Evolutionary conservation across 2,113 vertebrate genomes (phyloP).

Genomic region (Chinchilla lanigera): DNA sequence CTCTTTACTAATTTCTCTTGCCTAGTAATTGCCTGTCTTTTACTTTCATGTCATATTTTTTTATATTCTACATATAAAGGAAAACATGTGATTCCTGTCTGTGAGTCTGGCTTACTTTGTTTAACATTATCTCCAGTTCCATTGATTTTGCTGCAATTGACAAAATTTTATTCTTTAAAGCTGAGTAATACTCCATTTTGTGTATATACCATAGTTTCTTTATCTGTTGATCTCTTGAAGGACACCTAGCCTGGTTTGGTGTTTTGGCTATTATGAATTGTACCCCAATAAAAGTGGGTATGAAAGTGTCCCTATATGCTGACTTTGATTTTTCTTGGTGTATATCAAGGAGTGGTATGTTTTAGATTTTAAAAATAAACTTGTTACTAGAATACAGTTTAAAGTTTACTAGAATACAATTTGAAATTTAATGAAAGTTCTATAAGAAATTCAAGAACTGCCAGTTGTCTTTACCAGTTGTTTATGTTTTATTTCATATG

Average conservation of each 20-base stretch:
- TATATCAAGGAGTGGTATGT: not conserved
- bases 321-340: not conserved
- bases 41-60: not conserved
- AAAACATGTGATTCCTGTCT: not conserved
- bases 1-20: not conserved
- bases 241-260: not conserved
- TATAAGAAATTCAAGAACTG: not conserved
- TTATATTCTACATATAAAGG: not conserved
- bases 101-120: not conserved
- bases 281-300: not conserved
- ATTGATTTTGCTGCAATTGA: not conserved
- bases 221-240: not conserved
- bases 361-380: not conserved
- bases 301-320: not conserved
- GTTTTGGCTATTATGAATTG: not conserved
- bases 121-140: not conserved
- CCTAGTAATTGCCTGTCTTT: not conserved
- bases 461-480: not conserved
- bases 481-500: constrained; percentile 11
- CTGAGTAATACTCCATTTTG: not conserved
- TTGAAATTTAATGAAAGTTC: constrained; percentile 30
- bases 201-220: not conserved
- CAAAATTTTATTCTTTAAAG: not conserved
- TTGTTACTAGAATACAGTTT: constrained; percentile 28
- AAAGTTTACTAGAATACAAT: not conserved